Evolutionary conservation across 2,888 invertebrate species (phyloP).

Genomic region (Palloptera scutellata): DNA sequence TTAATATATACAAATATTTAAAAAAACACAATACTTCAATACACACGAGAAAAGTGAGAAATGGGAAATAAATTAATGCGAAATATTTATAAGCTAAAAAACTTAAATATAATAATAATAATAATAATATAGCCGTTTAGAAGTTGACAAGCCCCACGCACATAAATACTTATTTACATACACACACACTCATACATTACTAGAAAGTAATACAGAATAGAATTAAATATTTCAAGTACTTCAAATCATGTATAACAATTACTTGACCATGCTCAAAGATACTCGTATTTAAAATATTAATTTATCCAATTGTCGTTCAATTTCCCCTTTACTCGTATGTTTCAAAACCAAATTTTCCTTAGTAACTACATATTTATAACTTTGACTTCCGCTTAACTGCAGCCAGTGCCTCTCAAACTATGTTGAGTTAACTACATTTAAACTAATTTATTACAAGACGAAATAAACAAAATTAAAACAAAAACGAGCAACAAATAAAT

Average conservation of each 20-base stretch:
- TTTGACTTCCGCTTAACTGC: constrained; percentile 28
- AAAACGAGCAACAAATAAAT: too few relatives aligned
- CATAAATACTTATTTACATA: too few relatives aligned
- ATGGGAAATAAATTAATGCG: neutral
- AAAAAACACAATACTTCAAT: constrained; percentile 15
- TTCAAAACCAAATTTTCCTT: too few relatives aligned
- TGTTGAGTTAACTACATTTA: constrained; percentile 18
- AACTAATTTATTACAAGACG: constrained; percentile 23
- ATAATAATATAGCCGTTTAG: constrained; percentile 2
- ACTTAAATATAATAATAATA: neutral
- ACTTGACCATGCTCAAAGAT: too few relatives aligned
- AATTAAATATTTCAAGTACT: too few relatives aligned
- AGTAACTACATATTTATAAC: too few relatives aligned
- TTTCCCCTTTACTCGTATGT: too few relatives aligned
- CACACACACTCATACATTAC: neutral
- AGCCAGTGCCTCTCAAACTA: constrained; percentile 40
- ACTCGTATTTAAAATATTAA: too few relatives aligned
- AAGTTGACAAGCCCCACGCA: neutral
- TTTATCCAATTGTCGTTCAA: too few relatives aligned
- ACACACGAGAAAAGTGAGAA: constrained; percentile 14
- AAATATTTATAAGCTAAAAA: neutral
- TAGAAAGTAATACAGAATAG: constrained; percentile 5
- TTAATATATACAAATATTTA: constrained; percentile 7
- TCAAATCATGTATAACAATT: too few relatives aligned
- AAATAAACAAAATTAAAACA: neutral